Percentiles rank a stretch among this genome's conserved stretches.
Conservation (phyloP, 2,888 invertebrate species). For the Scaptomyza polygonia region DNA sequence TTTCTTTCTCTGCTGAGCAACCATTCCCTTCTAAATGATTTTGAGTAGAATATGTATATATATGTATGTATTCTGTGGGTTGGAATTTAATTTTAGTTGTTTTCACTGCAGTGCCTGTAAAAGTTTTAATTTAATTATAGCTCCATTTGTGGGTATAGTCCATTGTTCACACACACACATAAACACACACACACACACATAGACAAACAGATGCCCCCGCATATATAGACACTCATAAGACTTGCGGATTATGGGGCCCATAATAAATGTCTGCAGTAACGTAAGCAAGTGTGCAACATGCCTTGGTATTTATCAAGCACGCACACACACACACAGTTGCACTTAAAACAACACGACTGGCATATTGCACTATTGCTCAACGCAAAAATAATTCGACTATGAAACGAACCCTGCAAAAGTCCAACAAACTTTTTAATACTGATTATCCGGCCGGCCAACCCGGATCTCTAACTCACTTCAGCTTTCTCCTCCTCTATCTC, state of each 20-base stretch:
- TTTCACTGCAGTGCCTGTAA: constrained; percentile 32
- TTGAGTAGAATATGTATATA: constrained; percentile 33
- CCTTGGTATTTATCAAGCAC: constrained; percentile 53
- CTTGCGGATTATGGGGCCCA: constrained; percentile 65
- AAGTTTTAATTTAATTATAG: constrained; percentile 79
- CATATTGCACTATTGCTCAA: constrained; percentile 49
- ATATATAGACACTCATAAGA: constrained; percentile 55
- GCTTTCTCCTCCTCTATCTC: constrained; percentile 16
- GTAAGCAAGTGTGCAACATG: constrained; percentile 50
- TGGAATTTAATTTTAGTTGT: constrained; percentile 40
- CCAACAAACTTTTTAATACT: constrained; percentile 64
- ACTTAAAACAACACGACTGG: constrained; percentile 51
- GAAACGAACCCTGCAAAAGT: constrained; percentile 20
- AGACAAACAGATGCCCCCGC: neutral
- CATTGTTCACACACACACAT: constrained; percentile 48
- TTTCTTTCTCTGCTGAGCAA: neutral
- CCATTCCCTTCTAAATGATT: constrained; percentile 31
- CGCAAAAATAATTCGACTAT: constrained; percentile 39
- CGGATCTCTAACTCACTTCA: constrained; percentile 26
- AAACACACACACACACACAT: constrained; percentile 52
- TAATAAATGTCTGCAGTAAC: constrained; percentile 67
- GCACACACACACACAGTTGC: constrained; percentile 20
- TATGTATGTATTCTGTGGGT: constrained; percentile 22
- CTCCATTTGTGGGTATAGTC: constrained; percentile 64
- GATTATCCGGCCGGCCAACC: constrained; percentile 61